Conservation (phyloP, 2,113 vertebrate genomes). For the Ammodytes dubius region DNA sequence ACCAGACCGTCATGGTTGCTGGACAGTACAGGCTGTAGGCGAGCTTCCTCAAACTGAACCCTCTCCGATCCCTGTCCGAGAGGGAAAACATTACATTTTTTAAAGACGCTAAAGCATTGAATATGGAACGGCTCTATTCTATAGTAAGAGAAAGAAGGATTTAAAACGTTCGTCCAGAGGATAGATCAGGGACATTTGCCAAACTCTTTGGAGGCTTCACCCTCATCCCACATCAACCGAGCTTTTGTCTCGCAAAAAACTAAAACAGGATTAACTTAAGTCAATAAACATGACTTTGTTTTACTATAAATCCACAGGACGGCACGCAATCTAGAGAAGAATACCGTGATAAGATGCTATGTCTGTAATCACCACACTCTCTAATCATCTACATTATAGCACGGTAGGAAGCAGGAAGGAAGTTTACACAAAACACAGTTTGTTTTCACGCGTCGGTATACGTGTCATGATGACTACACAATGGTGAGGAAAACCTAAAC, state of each 20-base stretch:
- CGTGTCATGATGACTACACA: slow-evolving; percentile 52
- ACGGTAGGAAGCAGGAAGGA: slow-evolving; percentile 60
- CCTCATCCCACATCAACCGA: slow-evolving; percentile 5
- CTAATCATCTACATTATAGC: slow-evolving; percentile 59
- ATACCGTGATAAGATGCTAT: slow-evolving; percentile 26
- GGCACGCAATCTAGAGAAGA: slow-evolving; percentile 26
- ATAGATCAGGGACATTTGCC: not conserved
- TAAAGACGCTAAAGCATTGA: not conserved
- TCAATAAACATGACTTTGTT: slow-evolving; percentile 42
- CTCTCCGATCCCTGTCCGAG: slow-evolving; percentile 62
- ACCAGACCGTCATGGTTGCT: slow-evolving; percentile 84
- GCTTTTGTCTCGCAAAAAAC: not conserved
- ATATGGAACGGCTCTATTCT: not conserved
- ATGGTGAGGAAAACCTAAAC: slow-evolving; percentile 61
- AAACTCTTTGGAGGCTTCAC: not conserved
- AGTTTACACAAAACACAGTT: slow-evolving; percentile 49
- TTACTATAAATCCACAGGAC: slow-evolving; percentile 13
- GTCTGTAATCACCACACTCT: slow-evolving; percentile 63
- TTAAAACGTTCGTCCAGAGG: not conserved
- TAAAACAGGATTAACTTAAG: slow-evolving; percentile 10
- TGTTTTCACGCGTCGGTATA: slow-evolving; percentile 34
- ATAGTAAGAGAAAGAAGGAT: not conserved
- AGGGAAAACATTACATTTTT: not conserved
- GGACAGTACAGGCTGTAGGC: slow-evolving; percentile 91
- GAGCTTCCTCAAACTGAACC: slow-evolving; percentile 87